Evolutionary conservation across 2,797 vertebrate species (phyloP), one percentile per base, ranked within the genome.

Genomic region (Ctenochaetus hawaiiensis): DNA sequence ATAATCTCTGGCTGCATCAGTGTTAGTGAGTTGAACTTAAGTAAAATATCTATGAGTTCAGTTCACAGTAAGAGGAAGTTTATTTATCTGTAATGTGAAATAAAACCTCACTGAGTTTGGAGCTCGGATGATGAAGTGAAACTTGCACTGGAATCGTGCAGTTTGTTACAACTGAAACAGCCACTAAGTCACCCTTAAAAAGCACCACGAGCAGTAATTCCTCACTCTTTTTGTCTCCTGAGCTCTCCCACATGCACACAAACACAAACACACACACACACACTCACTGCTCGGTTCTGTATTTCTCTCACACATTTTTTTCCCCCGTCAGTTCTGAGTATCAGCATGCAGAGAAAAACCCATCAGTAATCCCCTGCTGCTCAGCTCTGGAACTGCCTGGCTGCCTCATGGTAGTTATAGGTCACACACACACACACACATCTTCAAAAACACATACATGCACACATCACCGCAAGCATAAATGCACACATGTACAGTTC

Each of bases 361-460:
- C 83, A 88, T 91, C 83, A 78, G 88, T 88, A 91, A 91, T 90
- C 84, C 87, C 81, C 77, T 70, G 78, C 80, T 84, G 84, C 88
- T 87, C 70, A 47, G 76, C 81, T 83, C 70, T 83, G 76, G 86
- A 87, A 82, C 75, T 85, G 82, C 82, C 68, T 76, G 77, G 26
- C 75, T 68, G 56, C 75, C 78, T 81, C 88, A 69, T 75, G 79
- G 78, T 89, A 81, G 80, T 87, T 87, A 84, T 83, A 81, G 88
- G 86, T 77, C 80, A 75, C 16, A 34, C 64, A 44, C 67, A 41
- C 52, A 34, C 20, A 10, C 47, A 62, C 12, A 44, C 14, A 17
- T 45, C 51, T 53, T 59, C 53, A 77, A 34, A 75, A 2, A 56
- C 8, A 43, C 62, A 56, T 6, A 18, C 23, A 69, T 8, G 20